phyloP scores from a whole-genome alignment of 2,888 invertebrate genomes.

The Tinea pellionella region DNA sequence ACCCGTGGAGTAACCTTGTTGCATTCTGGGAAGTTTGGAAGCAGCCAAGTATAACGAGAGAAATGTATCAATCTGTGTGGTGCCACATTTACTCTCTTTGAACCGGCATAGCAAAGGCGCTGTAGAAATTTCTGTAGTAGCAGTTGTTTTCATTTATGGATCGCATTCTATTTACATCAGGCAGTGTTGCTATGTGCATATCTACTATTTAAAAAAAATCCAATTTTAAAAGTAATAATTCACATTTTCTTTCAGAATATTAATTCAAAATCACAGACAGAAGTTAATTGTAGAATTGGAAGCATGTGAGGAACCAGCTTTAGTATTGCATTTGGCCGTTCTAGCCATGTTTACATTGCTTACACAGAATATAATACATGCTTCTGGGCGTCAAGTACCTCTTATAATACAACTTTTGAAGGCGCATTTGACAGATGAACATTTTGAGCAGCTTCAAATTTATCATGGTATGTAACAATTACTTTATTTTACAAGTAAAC shows the following conservation, averaged over 20 bases:
- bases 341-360: slow-evolving; percentile 83
- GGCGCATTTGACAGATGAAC: slow-evolving; percentile 74
- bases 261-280: slow-evolving; percentile 84
- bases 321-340: slow-evolving; percentile 81
- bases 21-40: too few species aligned
- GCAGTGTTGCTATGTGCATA: too few species aligned
- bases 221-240: too few species aligned
- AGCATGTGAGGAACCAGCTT: slow-evolving; percentile 79
- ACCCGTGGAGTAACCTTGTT: too few species aligned
- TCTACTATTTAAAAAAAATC: too few species aligned
- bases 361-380: slow-evolving; percentile 87
- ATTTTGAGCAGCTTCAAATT: slow-evolving; percentile 71
- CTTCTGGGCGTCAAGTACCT: slow-evolving; percentile 93
- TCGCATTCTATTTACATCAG: too few species aligned
- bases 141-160: too few species aligned
- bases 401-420: slow-evolving; percentile 80
- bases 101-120: too few species aligned
- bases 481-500: not conserved
- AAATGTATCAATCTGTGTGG: too few species aligned
- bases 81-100: too few species aligned
- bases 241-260: slow-evolving; percentile 63
- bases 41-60: too few species aligned
- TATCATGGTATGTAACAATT: slow-evolving; percentile 78
- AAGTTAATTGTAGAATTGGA: slow-evolving; percentile 83
- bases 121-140: too few species aligned